Evolutionary conservation across 2,888 invertebrate genomes (phyloP).

Genomic region (Neocrepidodera transversa): DNA sequence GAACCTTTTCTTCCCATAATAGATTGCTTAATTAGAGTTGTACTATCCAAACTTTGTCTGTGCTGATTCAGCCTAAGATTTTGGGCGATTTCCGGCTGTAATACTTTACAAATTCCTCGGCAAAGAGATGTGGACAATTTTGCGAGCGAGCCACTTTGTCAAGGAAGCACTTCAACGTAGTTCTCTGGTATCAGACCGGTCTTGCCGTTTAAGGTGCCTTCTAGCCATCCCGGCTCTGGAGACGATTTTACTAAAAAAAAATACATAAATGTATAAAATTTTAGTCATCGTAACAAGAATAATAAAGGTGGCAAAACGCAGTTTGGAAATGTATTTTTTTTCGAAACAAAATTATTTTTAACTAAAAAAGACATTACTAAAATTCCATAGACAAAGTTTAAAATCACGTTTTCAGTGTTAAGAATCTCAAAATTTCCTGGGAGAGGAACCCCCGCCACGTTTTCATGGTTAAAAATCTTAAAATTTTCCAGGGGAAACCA

Average conservation of each 20-base stretch:
- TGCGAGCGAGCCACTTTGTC: conserved; percentile 58
- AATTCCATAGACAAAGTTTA: no score
- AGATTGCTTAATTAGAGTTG: conserved; percentile 46
- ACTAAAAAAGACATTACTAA: no score
- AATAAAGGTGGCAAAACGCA: no score
- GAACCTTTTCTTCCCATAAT: conserved; percentile 55
- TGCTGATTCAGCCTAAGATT: conserved; percentile 47
- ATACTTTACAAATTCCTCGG: conserved; percentile 54
- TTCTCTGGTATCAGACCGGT: conserved; percentile 95
- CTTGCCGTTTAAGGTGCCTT: conserved; percentile 91
- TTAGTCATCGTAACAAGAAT: no score
- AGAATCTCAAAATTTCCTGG: no score
- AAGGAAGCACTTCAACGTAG: conserved; percentile 89
- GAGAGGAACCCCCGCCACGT: no score
- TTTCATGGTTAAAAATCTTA: no score
- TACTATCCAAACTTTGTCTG: conserved; percentile 55
- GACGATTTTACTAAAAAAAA: conserved; percentile 81
- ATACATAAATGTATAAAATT: no score
- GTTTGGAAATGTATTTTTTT: no score
- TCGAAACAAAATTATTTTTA: no score
- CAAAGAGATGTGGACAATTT: conserved; percentile 55
- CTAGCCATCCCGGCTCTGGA: conserved; percentile 97
- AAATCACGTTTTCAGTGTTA: no score
- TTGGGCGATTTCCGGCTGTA: conserved; percentile 47
- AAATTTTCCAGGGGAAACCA: no score